Evolutionary conservation across 2,888 invertebrate genomes (phyloP).

Genomic region (Oscheius sp.): DNA sequence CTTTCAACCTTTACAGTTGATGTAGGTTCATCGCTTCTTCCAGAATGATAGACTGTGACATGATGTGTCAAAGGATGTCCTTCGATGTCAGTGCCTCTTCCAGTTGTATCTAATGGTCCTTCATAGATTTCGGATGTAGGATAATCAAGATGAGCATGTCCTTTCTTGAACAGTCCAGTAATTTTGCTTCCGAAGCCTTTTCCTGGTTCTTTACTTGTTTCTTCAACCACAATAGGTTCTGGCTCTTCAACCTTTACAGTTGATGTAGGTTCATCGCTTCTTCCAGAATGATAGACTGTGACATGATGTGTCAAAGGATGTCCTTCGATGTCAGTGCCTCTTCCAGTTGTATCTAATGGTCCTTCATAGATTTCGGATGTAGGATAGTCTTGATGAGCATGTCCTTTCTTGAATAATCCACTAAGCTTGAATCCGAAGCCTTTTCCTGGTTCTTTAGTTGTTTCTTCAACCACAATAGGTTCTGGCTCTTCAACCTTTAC

Average conservation of each 20-base stretch:
- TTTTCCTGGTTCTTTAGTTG: conserved; percentile 15
- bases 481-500: conserved; percentile 11
- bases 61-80: conserved; percentile 42
- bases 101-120: conserved; percentile 38
- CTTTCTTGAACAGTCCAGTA: conserved; percentile 48
- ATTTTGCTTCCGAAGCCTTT: conserved; percentile 36
- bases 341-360: conserved; percentile 30
- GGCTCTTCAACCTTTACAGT: neutral
- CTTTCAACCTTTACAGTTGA: conserved; percentile 16
- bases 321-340: conserved; percentile 31
- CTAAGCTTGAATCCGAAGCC: neutral
- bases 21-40: conserved; percentile 36
- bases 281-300: conserved; percentile 38
- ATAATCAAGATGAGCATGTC: conserved; percentile 51
- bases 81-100: conserved; percentile 37
- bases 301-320: conserved; percentile 37
- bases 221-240: neutral
- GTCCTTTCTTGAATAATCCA: neutral
- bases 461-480: conserved; percentile 33
- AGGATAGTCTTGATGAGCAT: conserved; percentile 20
- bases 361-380: conserved; percentile 34
- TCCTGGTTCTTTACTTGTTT: too few species aligned
- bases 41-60: conserved; percentile 45
- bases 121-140: conserved; percentile 38
- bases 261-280: conserved; percentile 28